Evolutionary conservation across 2,113 vertebrate species (phyloP), one percentile per base, ranked within the genome.

Genomic region (Polyodon spathula): DNA sequence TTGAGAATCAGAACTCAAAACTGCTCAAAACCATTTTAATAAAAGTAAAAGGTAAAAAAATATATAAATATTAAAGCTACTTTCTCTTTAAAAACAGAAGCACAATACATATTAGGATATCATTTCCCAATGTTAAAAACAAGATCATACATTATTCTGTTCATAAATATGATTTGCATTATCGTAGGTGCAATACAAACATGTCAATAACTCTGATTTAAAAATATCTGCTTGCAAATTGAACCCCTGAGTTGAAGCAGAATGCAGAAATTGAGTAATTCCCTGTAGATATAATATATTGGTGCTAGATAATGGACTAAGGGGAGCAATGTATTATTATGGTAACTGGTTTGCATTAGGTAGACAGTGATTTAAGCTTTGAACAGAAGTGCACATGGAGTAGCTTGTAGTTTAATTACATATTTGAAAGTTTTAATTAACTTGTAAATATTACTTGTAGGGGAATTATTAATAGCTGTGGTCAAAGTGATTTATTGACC

Each of bases 401-500:
- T n/a, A 50, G 5, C 14, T 50, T n/a, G 15, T 6, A 50, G 9
- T 50, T 50, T 50, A 6, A 50, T 10, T n/a, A n/a, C 9, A 10
- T n/a, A 50, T n/a, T 50, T 50, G 12, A n/a, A 14, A 50, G 48
- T 50, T 50, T 50, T 50, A 50, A 50, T 50, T n/a, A 12, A n/a
- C 48, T 50, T 14, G 15, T n/a, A 50, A 10, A n/a, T 12, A n/a
- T 2, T 6, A 27, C 27, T 27, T 6, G 48, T 12, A n/a, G 48
- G 12, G 14, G 48, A 50, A 50, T 50, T 5, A 50, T 50, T 50
- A 50, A 50, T 50, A 50, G 48, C 48, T 50, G 12, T 6, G 12
- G 12, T n/a, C 48, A 27, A n/a, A n/a, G 48, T 50, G 48, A 50
- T 50, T n/a, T 14, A 11, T 50, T 50, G 48, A 10, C 48, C 48